Percentiles rank a stretch among this genome's conserved stretches.
Evolutionary conservation across 2,113 vertebrate species (phyloP).

Genomic region (Amphiprion percula): DNA sequence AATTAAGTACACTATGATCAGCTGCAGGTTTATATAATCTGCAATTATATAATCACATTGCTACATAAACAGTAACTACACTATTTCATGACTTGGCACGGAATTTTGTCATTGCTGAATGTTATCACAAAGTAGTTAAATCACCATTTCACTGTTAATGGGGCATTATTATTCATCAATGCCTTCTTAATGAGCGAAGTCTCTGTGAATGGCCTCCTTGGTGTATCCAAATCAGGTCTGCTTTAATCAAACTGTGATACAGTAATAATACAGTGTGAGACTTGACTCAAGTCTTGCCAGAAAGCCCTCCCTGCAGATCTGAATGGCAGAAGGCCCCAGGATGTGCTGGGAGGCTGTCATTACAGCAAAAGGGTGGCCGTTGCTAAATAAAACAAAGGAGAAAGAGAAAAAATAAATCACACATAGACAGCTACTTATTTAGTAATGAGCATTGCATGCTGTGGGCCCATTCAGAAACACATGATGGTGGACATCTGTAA

Average conservation of each 20-base stretch:
- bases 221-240: slow-evolving; percentile 30
- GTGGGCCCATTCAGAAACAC: slow-evolving; percentile 9
- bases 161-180: slow-evolving; percentile 34
- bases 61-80: too few species aligned
- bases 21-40: too few species aligned
- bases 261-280: slow-evolving; percentile 17
- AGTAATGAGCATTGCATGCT: slow-evolving; percentile 35
- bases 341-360: slow-evolving; percentile 40
- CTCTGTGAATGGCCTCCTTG: slow-evolving; percentile 11
- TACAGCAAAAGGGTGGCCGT: slow-evolving; percentile 40
- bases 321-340: slow-evolving; percentile 39
- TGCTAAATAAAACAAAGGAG: slow-evolving; percentile 35
- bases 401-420: slow-evolving; percentile 28
- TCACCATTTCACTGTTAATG: slow-evolving; percentile 20
- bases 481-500: slow-evolving; percentile 31
- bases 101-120: not conserved
- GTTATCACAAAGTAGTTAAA: slow-evolving; percentile 13
- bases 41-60: too few species aligned
- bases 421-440: slow-evolving; percentile 33
- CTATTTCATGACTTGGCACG: not conserved
- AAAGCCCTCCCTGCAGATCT: slow-evolving; percentile 23
- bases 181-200: slow-evolving; percentile 12
- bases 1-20: too few species aligned
- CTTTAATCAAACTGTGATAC: slow-evolving; percentile 50
- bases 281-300: slow-evolving; percentile 60